A percentile compares a stretch with the other conserved stretches of the same genome.
These are phyloP conservation scores for Lepus americanus DNA, from an alignment of 2,113 vertebrate genomes.

Conservation along the genomic window DNA sequence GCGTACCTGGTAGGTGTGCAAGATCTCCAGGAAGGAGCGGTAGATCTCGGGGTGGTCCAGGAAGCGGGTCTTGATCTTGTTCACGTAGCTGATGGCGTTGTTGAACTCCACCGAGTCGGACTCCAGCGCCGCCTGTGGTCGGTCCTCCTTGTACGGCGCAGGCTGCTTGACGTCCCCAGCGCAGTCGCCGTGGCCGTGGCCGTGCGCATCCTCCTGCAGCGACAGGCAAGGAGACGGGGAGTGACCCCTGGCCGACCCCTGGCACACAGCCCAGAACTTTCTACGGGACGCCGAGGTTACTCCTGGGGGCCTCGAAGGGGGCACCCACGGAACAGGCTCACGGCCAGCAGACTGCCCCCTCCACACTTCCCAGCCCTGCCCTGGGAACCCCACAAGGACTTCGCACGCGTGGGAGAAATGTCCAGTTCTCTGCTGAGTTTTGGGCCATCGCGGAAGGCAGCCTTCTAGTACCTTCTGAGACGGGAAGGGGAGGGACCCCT, in stretches of 20 bases:
- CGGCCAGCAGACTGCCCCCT: too few relatives aligned
- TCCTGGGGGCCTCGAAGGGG: too few relatives aligned
- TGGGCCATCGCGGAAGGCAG: too few relatives aligned
- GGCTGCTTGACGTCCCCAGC: slow-evolving; percentile 87
- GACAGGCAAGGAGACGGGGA: slow-evolving; percentile 64
- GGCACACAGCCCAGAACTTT: not conserved
- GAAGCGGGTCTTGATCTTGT: slow-evolving; percentile 99
- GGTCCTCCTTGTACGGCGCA: slow-evolving; percentile 90
- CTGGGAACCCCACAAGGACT: too few relatives aligned
- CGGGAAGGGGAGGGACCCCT: too few relatives aligned
- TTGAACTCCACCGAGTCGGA: slow-evolving; percentile 98
- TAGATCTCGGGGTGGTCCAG: slow-evolving; percentile 98
- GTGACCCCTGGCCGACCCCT: slow-evolving; percentile 48
- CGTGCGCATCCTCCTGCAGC: slow-evolving; percentile 86
- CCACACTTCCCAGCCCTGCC: too few relatives aligned
- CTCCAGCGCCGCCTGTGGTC: slow-evolving; percentile 90
- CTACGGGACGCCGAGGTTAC: too few relatives aligned
- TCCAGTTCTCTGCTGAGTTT: too few relatives aligned
- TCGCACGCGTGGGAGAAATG: too few relatives aligned
- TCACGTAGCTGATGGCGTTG: slow-evolving; percentile 99
- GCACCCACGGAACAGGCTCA: too few relatives aligned
- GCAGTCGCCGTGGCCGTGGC: slow-evolving; percentile 84
- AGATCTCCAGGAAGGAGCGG: slow-evolving; percentile 97
- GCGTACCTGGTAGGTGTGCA: slow-evolving; percentile 97
- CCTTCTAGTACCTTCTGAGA: too few relatives aligned